phyloP scores from a whole-genome alignment of 2,888 invertebrate species.

The Dione juno region DNA sequence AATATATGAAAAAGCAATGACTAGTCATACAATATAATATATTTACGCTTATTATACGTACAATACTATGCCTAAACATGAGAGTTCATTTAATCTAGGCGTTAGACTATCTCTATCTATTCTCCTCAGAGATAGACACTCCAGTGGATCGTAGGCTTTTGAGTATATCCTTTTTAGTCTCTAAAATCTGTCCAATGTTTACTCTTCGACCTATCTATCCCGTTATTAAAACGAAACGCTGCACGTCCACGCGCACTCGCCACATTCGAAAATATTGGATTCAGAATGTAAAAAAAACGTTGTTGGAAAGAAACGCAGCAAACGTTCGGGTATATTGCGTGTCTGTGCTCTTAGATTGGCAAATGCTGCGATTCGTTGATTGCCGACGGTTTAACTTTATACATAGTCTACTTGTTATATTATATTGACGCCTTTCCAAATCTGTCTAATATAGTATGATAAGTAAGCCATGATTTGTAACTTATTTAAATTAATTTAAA shows the following conservation, averaged over 20 bases:
- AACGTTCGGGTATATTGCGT: conserved; percentile 39
- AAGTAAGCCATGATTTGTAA: too few relatives aligned
- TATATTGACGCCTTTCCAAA: not conserved
- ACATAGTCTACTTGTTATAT: not conserved
- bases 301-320: conserved; percentile 41
- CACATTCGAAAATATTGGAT: conserved; percentile 54
- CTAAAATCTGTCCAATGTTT: conserved; percentile 53
- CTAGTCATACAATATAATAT: too few relatives aligned
- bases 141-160: conserved; percentile 35
- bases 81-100: too few relatives aligned
- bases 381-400: not conserved
- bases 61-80: too few relatives aligned
- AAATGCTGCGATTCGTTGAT: conserved; percentile 11
- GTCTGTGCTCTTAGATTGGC: conserved; percentile 27
- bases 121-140: not conserved
- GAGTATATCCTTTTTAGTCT: conserved; percentile 50
- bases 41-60: too few relatives aligned
- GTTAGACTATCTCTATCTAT: not conserved
- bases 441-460: not conserved
- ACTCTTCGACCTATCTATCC: conserved; percentile 51
- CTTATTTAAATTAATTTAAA: too few relatives aligned
- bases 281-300: conserved; percentile 48
- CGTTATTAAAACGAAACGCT: conserved; percentile 58
- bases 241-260: conserved; percentile 47
- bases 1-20: too few relatives aligned